Conservation (phyloP, 1,140 invertebrate genomes). For the Papilio glaucus region DNA sequence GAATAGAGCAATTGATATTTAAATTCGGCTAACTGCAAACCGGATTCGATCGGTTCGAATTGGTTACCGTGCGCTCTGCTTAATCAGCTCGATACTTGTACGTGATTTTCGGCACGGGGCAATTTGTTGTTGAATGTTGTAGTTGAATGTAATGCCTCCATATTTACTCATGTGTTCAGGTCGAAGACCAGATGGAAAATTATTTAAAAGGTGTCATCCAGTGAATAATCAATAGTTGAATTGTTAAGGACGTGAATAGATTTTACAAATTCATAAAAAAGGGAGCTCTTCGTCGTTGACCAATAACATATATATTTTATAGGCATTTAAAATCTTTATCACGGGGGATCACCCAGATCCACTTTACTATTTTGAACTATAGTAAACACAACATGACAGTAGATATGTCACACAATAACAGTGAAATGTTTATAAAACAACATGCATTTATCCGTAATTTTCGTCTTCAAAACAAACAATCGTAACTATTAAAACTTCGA, state of each 20-base stretch:
- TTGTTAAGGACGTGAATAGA: too few relatives aligned
- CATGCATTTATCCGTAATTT: constrained; percentile 9
- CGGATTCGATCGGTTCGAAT: neutral
- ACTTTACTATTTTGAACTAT: neutral
- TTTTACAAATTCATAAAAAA: neutral
- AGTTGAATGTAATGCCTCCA: too few relatives aligned
- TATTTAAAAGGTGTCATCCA: too few relatives aligned
- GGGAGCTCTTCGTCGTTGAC: neutral
- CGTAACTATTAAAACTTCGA: neutral
- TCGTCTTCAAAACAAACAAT: constrained; percentile 11
- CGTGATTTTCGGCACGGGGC: neutral
- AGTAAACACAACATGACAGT: neutral
- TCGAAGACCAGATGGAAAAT: too few relatives aligned
- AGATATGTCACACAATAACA: neutral
- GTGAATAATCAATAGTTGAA: too few relatives aligned
- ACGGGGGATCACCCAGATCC: neutral
- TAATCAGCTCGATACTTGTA: too few relatives aligned
- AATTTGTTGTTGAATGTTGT: too few relatives aligned
- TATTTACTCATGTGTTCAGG: too few relatives aligned
- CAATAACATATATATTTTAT: neutral
- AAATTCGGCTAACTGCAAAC: constrained; percentile 26
- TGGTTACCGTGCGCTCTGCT: neutral
- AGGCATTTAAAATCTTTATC: neutral
- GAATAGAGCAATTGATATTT: constrained; percentile 19
- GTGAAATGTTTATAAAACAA: neutral